Evolutionary conservation across 2,888 invertebrate species (phyloP).

Genomic region (Saturnia pavonia): DNA sequence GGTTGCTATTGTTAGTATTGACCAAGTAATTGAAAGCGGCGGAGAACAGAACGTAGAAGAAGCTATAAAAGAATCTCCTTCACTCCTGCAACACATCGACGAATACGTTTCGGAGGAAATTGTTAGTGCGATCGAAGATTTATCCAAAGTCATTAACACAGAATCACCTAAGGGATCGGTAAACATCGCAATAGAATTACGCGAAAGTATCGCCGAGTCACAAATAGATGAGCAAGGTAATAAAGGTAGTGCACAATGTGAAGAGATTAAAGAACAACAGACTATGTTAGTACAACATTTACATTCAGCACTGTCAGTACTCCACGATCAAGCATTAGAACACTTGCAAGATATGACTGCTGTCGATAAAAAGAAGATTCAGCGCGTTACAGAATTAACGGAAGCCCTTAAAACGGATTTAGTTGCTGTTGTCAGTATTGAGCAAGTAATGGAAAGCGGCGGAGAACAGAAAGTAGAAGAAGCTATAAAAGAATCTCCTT

Average conservation of each 20-base stretch:
- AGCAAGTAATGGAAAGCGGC: not conserved
- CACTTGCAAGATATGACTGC: not conserved
- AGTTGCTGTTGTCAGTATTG: not conserved
- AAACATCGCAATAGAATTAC: conserved; percentile 46
- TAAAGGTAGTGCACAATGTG: not conserved
- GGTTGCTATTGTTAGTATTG: conserved; percentile 16
- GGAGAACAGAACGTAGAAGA: not conserved
- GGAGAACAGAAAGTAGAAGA: not conserved
- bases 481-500: conserved; percentile 23
- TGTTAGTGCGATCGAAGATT: conserved; percentile 37
- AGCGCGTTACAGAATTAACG: not conserved
- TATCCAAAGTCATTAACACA: conserved; percentile 34
- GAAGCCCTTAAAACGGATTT: not conserved
- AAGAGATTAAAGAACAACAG: not conserved
- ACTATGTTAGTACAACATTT: not conserved
- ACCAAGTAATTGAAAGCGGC: conserved; percentile 10
- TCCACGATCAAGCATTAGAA: not conserved
- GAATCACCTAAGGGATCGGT: conserved; percentile 43
- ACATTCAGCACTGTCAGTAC: not conserved
- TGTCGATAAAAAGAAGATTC: not conserved
- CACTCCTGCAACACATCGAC: conserved; percentile 46
- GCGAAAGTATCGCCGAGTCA: conserved; percentile 34
- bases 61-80: conserved; percentile 23
- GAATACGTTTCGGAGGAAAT: conserved; percentile 47
- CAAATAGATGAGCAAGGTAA: not conserved